Evolutionary conservation across 2,888 invertebrate species (phyloP).

Genomic region (Pandemis corylana): DNA sequence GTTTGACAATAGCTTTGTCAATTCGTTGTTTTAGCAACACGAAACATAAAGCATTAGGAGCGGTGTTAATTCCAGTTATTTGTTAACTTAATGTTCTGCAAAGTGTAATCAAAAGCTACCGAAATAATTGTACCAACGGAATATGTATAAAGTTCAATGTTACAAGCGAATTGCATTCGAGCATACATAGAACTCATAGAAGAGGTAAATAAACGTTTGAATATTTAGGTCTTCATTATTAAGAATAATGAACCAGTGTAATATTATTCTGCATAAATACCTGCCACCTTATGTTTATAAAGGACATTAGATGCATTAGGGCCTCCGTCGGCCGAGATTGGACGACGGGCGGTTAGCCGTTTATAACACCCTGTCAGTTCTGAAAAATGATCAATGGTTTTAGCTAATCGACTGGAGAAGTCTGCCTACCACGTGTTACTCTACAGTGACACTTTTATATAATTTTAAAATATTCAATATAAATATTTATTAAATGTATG

Average conservation of each 20-base stretch:
- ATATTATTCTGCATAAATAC: background rate
- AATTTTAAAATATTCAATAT: background rate
- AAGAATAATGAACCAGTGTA: background rate
- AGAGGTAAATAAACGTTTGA: background rate
- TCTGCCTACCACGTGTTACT: slow-evolving; percentile 27
- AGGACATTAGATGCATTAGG: slow-evolving; percentile 19
- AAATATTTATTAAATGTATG: no score
- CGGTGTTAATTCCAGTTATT: background rate
- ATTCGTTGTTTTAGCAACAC: slow-evolving; percentile 34
- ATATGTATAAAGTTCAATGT: background rate
- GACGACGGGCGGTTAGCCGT: slow-evolving; percentile 33
- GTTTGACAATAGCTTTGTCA: slow-evolving; percentile 27
- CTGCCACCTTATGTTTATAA: slow-evolving; percentile 13
- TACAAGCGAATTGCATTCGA: background rate
- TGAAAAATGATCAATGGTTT: slow-evolving; percentile 39
- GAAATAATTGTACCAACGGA: background rate
- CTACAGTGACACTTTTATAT: slow-evolving; percentile 11
- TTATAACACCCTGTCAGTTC: slow-evolving; percentile 35
- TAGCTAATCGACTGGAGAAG: slow-evolving; percentile 26
- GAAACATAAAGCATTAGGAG: slow-evolving; percentile 3
- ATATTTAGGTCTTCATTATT: background rate
- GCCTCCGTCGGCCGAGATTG: slow-evolving; percentile 28
- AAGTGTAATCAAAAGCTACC: background rate
- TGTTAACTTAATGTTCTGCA: background rate
- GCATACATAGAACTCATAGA: background rate